Percentiles rank a stretch among this genome's conserved stretches.
Conservation (phyloP, 2,113 vertebrate species). For the Diphyllodes magnificus region DNA sequence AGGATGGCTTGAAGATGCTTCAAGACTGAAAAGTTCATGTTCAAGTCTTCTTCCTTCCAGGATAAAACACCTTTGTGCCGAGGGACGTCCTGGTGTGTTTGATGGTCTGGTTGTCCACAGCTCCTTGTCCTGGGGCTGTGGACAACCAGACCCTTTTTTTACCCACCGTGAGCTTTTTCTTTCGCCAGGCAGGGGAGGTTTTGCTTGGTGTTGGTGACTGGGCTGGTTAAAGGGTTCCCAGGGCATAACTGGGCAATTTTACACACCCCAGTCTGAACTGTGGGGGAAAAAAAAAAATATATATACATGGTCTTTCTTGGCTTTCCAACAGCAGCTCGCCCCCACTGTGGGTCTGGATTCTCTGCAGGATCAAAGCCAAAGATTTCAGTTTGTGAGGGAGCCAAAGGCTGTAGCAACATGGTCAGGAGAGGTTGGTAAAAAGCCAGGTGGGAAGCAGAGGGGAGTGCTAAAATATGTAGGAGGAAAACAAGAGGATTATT, state of each 20-base stretch:
- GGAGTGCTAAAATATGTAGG: neutral
- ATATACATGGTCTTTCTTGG: neutral
- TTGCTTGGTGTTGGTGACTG: neutral
- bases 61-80: neutral
- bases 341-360: neutral
- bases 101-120: no score
- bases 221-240: neutral
- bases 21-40: neutral
- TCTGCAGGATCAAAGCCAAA: neutral
- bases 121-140: neutral
- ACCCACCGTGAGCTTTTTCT: fast-evolving
- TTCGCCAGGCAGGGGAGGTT: neutral
- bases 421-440: neutral
- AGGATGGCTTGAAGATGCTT: neutral
- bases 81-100: neutral
- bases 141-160: neutral
- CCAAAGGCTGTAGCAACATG: neutral
- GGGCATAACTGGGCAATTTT: neutral
- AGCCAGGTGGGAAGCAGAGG: neutral
- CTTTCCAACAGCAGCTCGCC: neutral
- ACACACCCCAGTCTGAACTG: neutral
- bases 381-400: neutral
- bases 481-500: neutral
- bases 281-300: fast-evolving
- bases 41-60: neutral